Conservation (phyloP, 2,113 vertebrate genomes). For the Carassius gibelio region DNA sequence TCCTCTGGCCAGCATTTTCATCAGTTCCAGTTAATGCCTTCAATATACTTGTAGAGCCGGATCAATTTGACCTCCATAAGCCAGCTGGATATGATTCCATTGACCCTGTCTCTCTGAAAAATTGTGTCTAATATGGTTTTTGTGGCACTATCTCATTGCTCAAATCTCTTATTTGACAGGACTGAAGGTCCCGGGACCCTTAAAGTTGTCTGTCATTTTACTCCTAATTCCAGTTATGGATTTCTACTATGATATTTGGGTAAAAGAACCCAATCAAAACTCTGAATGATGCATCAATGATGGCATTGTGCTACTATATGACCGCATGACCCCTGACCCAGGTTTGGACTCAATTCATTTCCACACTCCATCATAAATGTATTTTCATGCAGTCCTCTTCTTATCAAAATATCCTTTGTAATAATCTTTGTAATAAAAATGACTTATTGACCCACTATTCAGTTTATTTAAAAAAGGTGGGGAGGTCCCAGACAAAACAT, state of each 20-base stretch:
- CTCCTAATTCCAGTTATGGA: not conserved
- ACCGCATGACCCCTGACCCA: not conserved
- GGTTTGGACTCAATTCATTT: not conserved
- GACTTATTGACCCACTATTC: not conserved
- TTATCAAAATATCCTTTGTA: not conserved
- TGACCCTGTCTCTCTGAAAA: conserved; percentile 29
- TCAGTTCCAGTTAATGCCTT: conserved; percentile 33
- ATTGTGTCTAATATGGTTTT: conserved; percentile 24
- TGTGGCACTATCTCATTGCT: conserved; percentile 19
- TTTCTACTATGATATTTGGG: not conserved
- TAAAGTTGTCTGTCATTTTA: conserved; percentile 22
- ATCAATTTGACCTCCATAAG: conserved; percentile 29
- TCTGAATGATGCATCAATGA: not conserved
- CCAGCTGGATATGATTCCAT: conserved; percentile 35
- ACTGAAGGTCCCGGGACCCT: not conserved
- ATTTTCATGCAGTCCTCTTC: not conserved
- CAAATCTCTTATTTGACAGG: conserved; percentile 19
- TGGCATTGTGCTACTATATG: not conserved
- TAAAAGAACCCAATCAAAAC: not conserved
- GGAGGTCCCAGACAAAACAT: not conserved
- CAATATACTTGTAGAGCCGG: not conserved
- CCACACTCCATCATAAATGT: not conserved
- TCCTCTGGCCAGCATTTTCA: conserved; percentile 21
- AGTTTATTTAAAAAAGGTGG: not conserved
- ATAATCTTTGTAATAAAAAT: not conserved